phyloP scores from a whole-genome alignment of 2,113 vertebrate genomes.

The Myrmecobius fasciatus region DNA sequence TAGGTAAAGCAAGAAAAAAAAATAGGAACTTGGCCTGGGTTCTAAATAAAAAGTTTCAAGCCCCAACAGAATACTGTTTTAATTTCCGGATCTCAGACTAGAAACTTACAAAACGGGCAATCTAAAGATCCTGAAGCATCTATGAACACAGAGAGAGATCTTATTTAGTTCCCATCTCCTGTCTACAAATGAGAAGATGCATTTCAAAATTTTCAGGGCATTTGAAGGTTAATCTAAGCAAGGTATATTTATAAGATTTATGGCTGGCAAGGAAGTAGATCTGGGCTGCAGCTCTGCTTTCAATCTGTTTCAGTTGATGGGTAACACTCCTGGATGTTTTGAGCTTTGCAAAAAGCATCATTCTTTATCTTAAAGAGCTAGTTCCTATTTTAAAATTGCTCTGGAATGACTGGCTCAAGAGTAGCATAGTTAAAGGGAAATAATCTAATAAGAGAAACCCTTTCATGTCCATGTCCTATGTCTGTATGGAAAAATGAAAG shows the following conservation, averaged over 20 bases:
- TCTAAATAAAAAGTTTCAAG: constrained; percentile 1
- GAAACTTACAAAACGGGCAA: background rate
- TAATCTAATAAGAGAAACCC: constrained; percentile 58
- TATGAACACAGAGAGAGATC: constrained; percentile 14
- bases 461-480: constrained; percentile 42
- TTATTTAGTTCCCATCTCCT: background rate
- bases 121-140: background rate
- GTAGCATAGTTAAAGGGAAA: constrained; percentile 38
- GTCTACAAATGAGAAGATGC: background rate
- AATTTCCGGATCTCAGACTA: background rate
- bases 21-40: background rate
- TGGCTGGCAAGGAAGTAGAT: background rate
- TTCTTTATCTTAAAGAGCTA: constrained; percentile 43
- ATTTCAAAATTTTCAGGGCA: background rate
- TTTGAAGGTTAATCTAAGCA: background rate
- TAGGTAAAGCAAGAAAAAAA: constrained; percentile 69
- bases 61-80: background rate
- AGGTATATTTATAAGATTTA: constrained; percentile 28
- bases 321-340: background rate
- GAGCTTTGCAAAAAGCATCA: background rate
- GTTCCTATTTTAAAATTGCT: constrained; percentile 26
- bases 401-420: background rate
- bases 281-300: background rate
- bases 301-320: constrained; percentile 15
- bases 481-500: constrained; percentile 57